Percentiles rank a stretch among this genome's conserved stretches.
phyloP scores from a whole-genome alignment of 2,888 invertebrate species.

The Dioctria rufipes region DNA sequence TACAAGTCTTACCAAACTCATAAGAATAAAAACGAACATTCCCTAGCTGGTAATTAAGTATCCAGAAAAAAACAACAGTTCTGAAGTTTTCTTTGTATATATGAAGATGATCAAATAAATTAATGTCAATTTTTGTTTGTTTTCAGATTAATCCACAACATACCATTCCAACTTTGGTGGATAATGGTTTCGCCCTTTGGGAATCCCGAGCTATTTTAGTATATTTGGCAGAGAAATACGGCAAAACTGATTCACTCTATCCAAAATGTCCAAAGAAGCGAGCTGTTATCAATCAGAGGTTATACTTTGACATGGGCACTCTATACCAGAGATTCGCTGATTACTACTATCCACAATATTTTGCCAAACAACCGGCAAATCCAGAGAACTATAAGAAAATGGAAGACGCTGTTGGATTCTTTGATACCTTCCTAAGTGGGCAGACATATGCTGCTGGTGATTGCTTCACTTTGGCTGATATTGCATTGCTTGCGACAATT shows the following conservation, averaged over 20 bases:
- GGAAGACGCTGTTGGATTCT: conserved; percentile 78
- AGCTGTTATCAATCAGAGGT: conserved; percentile 83
- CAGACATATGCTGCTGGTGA: conserved; percentile 82
- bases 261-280: conserved; percentile 85
- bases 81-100: too few relatives aligned
- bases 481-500: conserved; percentile 78
- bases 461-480: conserved; percentile 84
- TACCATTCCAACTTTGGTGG: conserved; percentile 86
- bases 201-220: conserved; percentile 89
- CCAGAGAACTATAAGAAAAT: conserved; percentile 79
- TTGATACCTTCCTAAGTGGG: conserved; percentile 82
- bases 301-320: conserved; percentile 86
- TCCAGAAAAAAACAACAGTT: too few relatives aligned
- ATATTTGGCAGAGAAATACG: conserved; percentile 86
- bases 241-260: conserved; percentile 80
- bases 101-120: too few relatives aligned
- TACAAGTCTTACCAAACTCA: too few relatives aligned
- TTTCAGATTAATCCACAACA: conserved; percentile 86
- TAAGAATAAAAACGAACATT: too few relatives aligned
- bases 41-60: too few relatives aligned
- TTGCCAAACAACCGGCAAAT: conserved; percentile 77
- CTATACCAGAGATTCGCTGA: conserved; percentile 80
- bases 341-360: conserved; percentile 79
- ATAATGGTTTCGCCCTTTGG: conserved; percentile 85
- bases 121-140: background rate